Evolutionary conservation across 2,888 invertebrate genomes (phyloP).

Genomic region (Catonia carolina): DNA sequence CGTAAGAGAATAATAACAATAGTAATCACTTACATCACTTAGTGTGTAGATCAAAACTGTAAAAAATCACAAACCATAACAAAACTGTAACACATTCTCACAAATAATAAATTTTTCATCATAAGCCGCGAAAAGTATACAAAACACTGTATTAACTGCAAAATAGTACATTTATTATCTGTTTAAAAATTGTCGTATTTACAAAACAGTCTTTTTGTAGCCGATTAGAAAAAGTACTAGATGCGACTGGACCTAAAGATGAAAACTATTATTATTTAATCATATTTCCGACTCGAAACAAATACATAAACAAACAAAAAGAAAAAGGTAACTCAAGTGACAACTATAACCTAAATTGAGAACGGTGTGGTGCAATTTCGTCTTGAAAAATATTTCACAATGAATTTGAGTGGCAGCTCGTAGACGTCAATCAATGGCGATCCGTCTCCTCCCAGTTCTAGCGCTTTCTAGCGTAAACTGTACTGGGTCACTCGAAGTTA

Average conservation of each 20-base stretch:
- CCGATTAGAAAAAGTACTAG: not conserved
- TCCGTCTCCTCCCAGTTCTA: constrained; percentile 30
- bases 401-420: constrained; percentile 24
- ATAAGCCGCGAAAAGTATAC: too few species aligned
- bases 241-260: not conserved
- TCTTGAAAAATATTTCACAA: constrained; percentile 16
- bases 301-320: not conserved
- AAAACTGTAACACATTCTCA: not conserved
- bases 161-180: too few species aligned
- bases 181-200: too few species aligned
- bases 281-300: too few species aligned
- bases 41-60: too few species aligned
- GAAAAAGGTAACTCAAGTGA: not conserved
- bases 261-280: not conserved
- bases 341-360: constrained; percentile 10
- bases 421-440: constrained; percentile 35
- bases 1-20: too few species aligned
- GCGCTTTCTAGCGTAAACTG: constrained; percentile 15
- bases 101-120: too few species aligned
- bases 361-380: not conserved
- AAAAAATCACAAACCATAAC: not conserved
- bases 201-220: too few species aligned
- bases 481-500: not conserved
- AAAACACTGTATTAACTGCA: too few species aligned
- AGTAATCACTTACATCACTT: too few species aligned